Evolutionary conservation across 2,888 invertebrate species (phyloP), one percentile per base, ranked within the genome.

Genomic region (Baronia brevicornis): DNA sequence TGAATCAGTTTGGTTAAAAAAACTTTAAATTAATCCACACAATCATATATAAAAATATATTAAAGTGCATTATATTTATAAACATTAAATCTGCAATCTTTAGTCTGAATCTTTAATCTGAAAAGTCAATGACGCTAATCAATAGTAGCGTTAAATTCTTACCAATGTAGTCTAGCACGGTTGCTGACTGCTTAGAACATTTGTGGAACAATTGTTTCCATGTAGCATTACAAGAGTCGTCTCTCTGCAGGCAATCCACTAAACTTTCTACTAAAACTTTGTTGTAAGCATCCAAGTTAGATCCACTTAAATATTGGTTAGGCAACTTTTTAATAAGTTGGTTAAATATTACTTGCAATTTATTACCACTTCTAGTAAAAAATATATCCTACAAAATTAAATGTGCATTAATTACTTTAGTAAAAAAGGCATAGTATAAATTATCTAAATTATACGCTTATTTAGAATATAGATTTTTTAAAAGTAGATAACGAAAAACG

Each of bases 121-220:
- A n/a, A n/a, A n/a, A n/a, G n/a, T n/a, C n/a, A n/a, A n/a, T n/a
- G n/a, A n/a, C n/a, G n/a, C n/a, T n/a, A n/a, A n/a, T n/a, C n/a
- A n/a, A n/a, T n/a, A n/a, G n/a, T n/a, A n/a, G n/a, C n/a, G n/a
- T 5, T 14, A 7, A 7, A 14, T 38, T 64, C 70, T 70, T 60
- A 87, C 87, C 78, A 48, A 86, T 84, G 64, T 80, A 86, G 39
- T 82, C 84, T 17, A 93, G 74, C 26, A 93, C 65, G 10, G 89
- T 77, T 19, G 89, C 89, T 9, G 91, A 90, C 51, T 90, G 88
- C 36, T 86, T 82, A 10, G 89, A 79, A 53, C 91, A 86, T 54
- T 89, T 90, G 14, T 85, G 70, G 67, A 92, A 91, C 28, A 89
- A 64, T 48, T 90, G 89, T 49, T 85, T 84, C 93, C 92, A 93